Percentiles rank a stretch among this genome's conserved stretches.
Conservation (phyloP, 2,113 vertebrate genomes). For the Stigmatopora nigra region DNA sequence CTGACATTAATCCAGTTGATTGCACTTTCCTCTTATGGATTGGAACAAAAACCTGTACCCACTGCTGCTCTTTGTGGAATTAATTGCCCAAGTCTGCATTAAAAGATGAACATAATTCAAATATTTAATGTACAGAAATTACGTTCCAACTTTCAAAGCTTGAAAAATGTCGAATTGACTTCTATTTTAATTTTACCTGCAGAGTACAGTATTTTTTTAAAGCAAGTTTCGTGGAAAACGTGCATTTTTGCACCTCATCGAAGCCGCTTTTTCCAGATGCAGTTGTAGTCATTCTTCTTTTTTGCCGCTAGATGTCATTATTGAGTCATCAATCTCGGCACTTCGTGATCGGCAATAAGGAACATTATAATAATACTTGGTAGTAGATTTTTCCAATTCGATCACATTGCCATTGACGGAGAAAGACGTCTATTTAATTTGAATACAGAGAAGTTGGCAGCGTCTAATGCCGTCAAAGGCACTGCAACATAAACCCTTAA, state of each 20-base stretch:
- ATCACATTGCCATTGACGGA: neutral
- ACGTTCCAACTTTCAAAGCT: neutral
- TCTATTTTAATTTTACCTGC: neutral
- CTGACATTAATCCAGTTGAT: too few relatives aligned
- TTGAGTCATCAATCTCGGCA: constrained; percentile 21
- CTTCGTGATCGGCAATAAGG: constrained; percentile 8
- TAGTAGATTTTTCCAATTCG: neutral
- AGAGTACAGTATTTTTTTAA: neutral
- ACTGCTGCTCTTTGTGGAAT: too few relatives aligned
- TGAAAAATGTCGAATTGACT: too few relatives aligned
- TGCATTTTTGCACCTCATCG: neutral
- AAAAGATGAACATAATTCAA: neutral
- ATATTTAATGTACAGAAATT: neutral
- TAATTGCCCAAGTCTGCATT: neutral
- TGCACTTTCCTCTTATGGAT: too few relatives aligned
- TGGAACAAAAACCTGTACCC: too few relatives aligned
- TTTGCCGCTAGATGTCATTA: constrained; percentile 55
- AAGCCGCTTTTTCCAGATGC: neutral
- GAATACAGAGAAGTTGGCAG: too few relatives aligned
- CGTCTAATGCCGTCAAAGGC: neutral
- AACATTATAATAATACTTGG: neutral
- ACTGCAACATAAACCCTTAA: neutral
- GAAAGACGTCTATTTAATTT: too few relatives aligned
- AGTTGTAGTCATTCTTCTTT: constrained; percentile 1
- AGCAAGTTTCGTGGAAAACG: neutral